phyloP scores from a whole-genome alignment of 2,113 vertebrate genomes.

The Phylloscopus whistleri region DNA sequence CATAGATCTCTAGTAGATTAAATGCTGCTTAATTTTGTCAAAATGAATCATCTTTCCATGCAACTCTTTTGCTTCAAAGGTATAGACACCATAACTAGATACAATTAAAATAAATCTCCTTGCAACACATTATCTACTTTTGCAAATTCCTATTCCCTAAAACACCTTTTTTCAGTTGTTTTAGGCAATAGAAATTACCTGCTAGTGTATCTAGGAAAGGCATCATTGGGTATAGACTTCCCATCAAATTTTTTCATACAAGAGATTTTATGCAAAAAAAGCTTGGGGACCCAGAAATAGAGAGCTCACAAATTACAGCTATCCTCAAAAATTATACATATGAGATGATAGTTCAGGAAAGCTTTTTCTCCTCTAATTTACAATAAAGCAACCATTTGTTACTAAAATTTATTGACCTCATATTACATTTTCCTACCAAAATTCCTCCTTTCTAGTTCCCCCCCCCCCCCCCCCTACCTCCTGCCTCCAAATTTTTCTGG shows the following conservation, averaged over 20 bases:
- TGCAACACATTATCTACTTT: neutral
- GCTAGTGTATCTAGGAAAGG: neutral
- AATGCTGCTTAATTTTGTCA: neutral
- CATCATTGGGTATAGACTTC: neutral
- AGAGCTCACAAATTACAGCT: neutral
- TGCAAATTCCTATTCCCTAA: neutral
- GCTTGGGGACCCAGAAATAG: neutral
- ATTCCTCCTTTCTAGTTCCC: neutral
- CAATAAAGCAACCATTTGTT: neutral
- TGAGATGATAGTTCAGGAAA: neutral
- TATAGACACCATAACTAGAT: neutral
- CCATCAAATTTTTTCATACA: neutral
- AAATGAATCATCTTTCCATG: neutral
- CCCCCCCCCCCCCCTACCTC: rapidly evolving
- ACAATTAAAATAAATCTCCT: neutral
- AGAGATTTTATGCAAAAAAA: neutral
- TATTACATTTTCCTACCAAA: neutral
- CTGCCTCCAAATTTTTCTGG: neutral
- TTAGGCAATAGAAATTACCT: neutral
- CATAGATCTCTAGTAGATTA: neutral
- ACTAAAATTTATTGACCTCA: neutral
- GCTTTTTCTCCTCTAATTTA: neutral
- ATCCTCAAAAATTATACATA: neutral
- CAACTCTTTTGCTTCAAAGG: neutral
- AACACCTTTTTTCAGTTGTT: neutral